Conservation (phyloP, 2,888 invertebrate species). For the Mylabris sibirica region DNA sequence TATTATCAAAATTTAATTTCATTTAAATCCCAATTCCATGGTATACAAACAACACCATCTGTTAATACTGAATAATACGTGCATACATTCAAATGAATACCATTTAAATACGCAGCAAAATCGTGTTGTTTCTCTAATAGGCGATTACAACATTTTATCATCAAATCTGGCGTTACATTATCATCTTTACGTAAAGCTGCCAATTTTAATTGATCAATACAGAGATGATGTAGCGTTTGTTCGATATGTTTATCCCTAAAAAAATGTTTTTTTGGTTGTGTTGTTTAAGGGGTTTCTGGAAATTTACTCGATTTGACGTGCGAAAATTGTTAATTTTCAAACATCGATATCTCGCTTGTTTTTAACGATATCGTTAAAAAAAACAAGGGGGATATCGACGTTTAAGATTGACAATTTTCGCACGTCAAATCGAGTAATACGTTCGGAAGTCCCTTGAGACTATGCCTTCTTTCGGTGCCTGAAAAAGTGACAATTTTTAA, state of each 20-base stretch:
- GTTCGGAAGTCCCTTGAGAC: no score
- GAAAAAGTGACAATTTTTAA: no score
- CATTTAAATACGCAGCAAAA: conserved; percentile 65
- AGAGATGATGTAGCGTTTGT: conserved; percentile 73
- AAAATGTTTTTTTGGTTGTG: no score
- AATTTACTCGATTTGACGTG: no score
- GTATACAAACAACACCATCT: conserved; percentile 91
- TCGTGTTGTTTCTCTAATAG: conserved; percentile 66
- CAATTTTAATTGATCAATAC: conserved; percentile 72
- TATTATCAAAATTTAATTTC: not conserved
- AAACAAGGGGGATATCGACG: no score
- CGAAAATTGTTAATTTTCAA: conserved; percentile 8
- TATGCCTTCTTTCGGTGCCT: no score
- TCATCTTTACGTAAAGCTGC: conserved; percentile 86
- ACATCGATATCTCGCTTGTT: no score
- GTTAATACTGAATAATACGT: conserved; percentile 91
- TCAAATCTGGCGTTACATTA: conserved; percentile 86
- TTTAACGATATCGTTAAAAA: no score
- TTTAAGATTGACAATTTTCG: no score
- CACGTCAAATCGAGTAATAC: no score
- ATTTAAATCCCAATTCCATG: conserved; percentile 84
- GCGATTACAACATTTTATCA: conserved; percentile 84
- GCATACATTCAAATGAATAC: conserved; percentile 79
- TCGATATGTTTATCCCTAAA: conserved; percentile 83
- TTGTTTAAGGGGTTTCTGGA: no score